Evolutionary conservation across 2,797 vertebrate genomes (phyloP).

Genomic region (Neoniphon sammara): DNA sequence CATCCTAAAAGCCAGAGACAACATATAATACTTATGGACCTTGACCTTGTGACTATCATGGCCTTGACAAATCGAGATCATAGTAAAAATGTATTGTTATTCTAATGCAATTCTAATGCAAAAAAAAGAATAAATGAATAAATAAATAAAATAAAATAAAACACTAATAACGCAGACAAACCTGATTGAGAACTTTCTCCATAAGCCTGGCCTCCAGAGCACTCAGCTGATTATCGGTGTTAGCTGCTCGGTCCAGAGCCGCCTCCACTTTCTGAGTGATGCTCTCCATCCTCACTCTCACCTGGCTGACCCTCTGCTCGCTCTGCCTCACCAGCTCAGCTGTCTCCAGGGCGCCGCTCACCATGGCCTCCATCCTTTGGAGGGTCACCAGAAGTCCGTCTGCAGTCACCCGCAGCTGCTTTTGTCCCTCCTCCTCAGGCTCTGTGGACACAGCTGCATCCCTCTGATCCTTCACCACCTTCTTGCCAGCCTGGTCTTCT

Average conservation of each 20-base stretch:
- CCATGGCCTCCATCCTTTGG: constrained; percentile 72
- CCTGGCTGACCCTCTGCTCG: constrained; percentile 68
- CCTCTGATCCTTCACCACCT: constrained; percentile 57
- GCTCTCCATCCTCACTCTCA: constrained; percentile 68
- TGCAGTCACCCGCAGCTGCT: constrained; percentile 40
- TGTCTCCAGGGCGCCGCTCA: constrained; percentile 64
- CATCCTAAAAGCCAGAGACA: too few species aligned
- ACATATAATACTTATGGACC: too few species aligned
- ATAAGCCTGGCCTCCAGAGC: constrained; percentile 54
- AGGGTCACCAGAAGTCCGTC: constrained; percentile 69
- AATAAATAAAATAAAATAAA: too few species aligned
- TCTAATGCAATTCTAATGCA: background rate
- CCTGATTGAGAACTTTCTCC: constrained; percentile 48
- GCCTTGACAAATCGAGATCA: too few species aligned
- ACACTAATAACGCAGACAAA: constrained; percentile 33
- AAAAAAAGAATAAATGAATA: too few species aligned
- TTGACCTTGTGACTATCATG: background rate
- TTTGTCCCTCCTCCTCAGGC: constrained; percentile 37
- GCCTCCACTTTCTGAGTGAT: constrained; percentile 74
- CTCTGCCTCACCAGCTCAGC: constrained; percentile 68
- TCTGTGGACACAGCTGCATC: constrained; percentile 73
- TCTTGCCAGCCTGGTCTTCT: constrained; percentile 32
- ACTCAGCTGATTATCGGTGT: constrained; percentile 63
- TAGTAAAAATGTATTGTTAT: background rate
- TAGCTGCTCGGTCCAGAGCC: constrained; percentile 61